Percentiles rank a stretch among this genome's conserved stretches.
These are phyloP conservation scores for Bubo bubo DNA, from an alignment of 2,113 vertebrate genomes.

Conservation along the genomic window DNA sequence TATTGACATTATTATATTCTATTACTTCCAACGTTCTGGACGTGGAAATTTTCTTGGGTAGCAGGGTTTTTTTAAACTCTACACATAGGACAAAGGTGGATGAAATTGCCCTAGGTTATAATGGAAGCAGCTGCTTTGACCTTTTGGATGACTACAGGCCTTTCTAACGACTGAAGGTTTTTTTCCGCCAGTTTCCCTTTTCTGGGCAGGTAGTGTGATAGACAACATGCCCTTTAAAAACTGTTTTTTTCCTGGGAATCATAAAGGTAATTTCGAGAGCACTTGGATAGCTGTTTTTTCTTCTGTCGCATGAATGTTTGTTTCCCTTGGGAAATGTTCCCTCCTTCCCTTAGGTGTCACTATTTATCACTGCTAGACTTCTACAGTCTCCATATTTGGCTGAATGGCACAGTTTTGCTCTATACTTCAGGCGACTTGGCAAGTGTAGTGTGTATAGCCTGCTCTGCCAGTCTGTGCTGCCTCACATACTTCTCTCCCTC, in stretches of 20 bases:
- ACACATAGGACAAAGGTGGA: not conserved
- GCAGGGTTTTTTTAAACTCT: not conserved
- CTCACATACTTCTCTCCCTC: constrained; percentile 58
- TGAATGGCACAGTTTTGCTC: constrained; percentile 14
- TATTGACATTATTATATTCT: not conserved
- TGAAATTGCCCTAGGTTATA: not conserved
- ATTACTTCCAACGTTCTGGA: not conserved
- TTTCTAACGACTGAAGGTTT: not conserved
- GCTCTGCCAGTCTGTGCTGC: constrained; percentile 58
- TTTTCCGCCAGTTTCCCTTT: not conserved
- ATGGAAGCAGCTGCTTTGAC: not conserved
- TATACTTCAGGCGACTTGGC: constrained; percentile 39
- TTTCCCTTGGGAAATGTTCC: not conserved
- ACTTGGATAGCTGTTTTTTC: not conserved
- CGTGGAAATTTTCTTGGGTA: not conserved
- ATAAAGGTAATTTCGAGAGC: not conserved
- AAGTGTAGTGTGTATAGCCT: constrained; percentile 29
- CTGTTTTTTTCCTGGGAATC: not conserved
- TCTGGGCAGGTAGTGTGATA: not conserved
- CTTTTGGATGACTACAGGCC: not conserved
- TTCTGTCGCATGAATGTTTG: not conserved
- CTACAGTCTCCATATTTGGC: not conserved
- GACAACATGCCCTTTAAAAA: not conserved
- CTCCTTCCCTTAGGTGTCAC: constrained; percentile 60
- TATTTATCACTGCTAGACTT: constrained; percentile 8